These are phyloP conservation scores for Nannobrachium achirus DNA, from an alignment of 2,113 vertebrate species.

Conservation along the genomic window DNA sequence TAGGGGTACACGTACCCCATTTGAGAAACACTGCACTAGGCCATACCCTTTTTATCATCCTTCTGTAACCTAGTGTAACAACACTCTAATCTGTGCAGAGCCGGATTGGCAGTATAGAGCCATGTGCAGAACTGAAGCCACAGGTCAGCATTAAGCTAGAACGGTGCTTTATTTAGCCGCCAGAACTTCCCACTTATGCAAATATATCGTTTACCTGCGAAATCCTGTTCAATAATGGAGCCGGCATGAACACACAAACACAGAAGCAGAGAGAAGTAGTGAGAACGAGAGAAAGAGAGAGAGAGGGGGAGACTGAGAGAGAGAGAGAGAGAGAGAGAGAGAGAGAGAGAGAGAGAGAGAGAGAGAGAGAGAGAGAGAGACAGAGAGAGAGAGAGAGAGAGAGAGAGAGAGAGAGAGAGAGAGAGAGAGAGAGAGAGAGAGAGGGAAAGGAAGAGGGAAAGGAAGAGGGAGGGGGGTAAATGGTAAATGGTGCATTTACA, in stretches of 20 bases:
- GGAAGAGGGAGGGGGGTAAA: too few relatives aligned
- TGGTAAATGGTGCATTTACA: too few relatives aligned
- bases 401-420: not conserved
- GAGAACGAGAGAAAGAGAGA: slow-evolving; percentile 28
- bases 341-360: not conserved
- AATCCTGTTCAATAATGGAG: slow-evolving; percentile 9
- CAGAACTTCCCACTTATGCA: not conserved
- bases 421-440: not conserved
- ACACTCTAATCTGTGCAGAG: not conserved
- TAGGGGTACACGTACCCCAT: too few relatives aligned
- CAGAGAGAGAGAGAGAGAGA: not conserved
- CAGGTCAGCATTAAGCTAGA: not conserved
- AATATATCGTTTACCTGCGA: slow-evolving; percentile 7
- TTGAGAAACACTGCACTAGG: too few relatives aligned
- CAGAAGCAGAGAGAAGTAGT: not conserved
- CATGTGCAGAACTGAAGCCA: not conserved
- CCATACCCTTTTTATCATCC: not conserved
- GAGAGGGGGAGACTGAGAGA: not conserved
- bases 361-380: not conserved
- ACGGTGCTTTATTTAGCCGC: slow-evolving; percentile 1
- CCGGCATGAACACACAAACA: slow-evolving; percentile 1
- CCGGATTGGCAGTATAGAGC: not conserved
- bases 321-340: not conserved
- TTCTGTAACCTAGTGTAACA: not conserved
- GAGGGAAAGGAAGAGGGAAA: too few relatives aligned